A percentile compares a stretch with the other conserved stretches of the same genome.
Conservation (phyloP, 1,140 invertebrate species). For the Drosophila guanche region DNA sequence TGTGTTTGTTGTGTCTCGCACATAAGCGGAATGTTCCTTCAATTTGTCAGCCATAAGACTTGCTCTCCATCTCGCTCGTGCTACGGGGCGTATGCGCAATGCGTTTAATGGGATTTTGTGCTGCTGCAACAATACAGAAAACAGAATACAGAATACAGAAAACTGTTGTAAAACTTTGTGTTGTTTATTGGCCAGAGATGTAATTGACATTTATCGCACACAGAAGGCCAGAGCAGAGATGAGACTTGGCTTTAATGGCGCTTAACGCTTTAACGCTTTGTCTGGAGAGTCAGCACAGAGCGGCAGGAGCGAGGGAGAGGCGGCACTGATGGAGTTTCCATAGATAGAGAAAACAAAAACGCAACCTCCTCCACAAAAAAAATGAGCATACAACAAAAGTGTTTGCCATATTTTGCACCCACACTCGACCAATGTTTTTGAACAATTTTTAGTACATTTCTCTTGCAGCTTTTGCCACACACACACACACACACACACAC, state of each 20-base stretch:
- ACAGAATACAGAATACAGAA: not conserved
- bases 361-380: conserved; percentile 5
- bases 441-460: conserved; percentile 68
- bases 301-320: conserved; percentile 1
- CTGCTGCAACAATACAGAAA: conserved; percentile 23
- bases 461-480: not conserved
- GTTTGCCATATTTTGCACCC: conserved; percentile 58
- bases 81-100: conserved; percentile 56
- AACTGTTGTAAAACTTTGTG: conserved; percentile 22
- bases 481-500: not conserved
- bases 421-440: conserved; percentile 26
- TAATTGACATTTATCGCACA: conserved; percentile 72
- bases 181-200: conserved; percentile 44
- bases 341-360: conserved; percentile 15
- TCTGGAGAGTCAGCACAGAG: not conserved
- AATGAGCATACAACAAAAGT: conserved; percentile 34
- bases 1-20: conserved; percentile 49
- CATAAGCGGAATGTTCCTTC: conserved; percentile 51
- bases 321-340: conserved; percentile 10
- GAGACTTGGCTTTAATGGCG: conserved; percentile 60
- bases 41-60: conserved; percentile 61
- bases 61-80: conserved; percentile 13
- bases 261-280: conserved; percentile 48
- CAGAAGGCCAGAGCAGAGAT: not conserved
- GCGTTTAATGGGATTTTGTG: conserved; percentile 63